A percentile compares a stretch with the other conserved stretches of the same genome.
These are phyloP conservation scores for Syrrhaptes paradoxus DNA, from an alignment of 2,113 vertebrate genomes.

Conservation along the genomic window DNA sequence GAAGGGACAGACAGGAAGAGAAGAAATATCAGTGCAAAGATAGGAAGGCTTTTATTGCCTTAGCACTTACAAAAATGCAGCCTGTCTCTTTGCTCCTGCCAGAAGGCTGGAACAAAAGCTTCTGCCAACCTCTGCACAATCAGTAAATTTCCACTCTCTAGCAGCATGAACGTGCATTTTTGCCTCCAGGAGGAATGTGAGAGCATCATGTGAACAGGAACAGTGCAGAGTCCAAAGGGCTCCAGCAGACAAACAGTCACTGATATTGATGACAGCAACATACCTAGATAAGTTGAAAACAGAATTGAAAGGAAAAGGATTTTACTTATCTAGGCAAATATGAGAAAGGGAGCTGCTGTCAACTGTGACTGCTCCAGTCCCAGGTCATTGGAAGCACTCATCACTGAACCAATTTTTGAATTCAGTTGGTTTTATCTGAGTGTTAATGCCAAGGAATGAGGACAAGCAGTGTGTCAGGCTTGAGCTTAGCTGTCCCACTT, in stretches of 20 bases:
- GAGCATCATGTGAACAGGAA: slow-evolving; percentile 1
- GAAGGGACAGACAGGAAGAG: neutral
- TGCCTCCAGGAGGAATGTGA: neutral
- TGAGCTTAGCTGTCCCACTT: neutral
- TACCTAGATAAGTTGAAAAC: neutral
- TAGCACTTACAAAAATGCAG: neutral
- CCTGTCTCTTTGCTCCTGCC: neutral
- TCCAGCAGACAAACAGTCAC: neutral
- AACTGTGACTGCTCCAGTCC: neutral
- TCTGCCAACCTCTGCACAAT: neutral
- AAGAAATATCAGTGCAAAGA: neutral
- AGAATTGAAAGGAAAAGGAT: neutral
- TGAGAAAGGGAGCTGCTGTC: neutral
- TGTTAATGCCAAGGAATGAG: neutral
- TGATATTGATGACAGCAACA: neutral
- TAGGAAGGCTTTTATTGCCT: neutral
- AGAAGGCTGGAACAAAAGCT: neutral
- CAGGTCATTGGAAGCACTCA: neutral
- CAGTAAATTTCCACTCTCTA: slow-evolving; percentile 22
- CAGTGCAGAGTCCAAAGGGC: slow-evolving; percentile 30
- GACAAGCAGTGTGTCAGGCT: neutral
- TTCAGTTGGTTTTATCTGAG: neutral
- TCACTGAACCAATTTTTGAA: neutral
- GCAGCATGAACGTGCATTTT: neutral
- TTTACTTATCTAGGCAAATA: neutral